Evolutionary conservation across 1,140 invertebrate species (phyloP), one percentile per base, ranked within the genome.

Genomic region (Rhagoletis pomonella): DNA sequence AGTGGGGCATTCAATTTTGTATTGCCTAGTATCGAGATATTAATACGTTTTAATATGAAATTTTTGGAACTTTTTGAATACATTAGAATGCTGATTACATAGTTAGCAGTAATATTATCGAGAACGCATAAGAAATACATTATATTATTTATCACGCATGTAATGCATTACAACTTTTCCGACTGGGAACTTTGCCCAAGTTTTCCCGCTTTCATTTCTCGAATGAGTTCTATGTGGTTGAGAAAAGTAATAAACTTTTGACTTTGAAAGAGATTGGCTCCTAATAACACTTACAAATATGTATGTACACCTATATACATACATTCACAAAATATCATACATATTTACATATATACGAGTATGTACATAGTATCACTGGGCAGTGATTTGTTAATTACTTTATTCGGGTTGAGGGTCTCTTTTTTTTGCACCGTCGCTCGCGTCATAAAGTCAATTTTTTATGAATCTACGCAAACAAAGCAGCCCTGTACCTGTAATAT

Each of bases 301-400:
- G 1, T 10, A 14, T 10, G 7, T 10, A 39, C 65, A 14, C 6
- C 0, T 5, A 67, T 29, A 42, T 29, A 1, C 29, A 67, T 7
- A 67, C 65, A 67, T 4, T 9, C 65, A 39, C 29, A 1, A 29
- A 64, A 19, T 3, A 10, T 67, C 29, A 10, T 3, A 17, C 42
- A 81, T 47, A n/a, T 1, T n/a, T 47, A 62, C n/a, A 62, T 4
- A 14, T 62, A 62, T n/a, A 62, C 17, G 17, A 4, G 17, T 62
- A 14, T n/a, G n/a, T 17, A 62, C 12, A 4, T 62, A 81, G 17
- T 19, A 42, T 10, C 44, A 81, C 29, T 55, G 73, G 73, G 19
- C 73, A 81, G 73, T 55, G 55, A 58, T 55, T 55, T 58, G 44
- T 81, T 81, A 55, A 81, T 81, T 81, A 17, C 73, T 81, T 73